A percentile compares a stretch with the other conserved stretches of the same genome.
Conservation (phyloP, 2,888 invertebrate species). For the Amiota minor region DNA sequence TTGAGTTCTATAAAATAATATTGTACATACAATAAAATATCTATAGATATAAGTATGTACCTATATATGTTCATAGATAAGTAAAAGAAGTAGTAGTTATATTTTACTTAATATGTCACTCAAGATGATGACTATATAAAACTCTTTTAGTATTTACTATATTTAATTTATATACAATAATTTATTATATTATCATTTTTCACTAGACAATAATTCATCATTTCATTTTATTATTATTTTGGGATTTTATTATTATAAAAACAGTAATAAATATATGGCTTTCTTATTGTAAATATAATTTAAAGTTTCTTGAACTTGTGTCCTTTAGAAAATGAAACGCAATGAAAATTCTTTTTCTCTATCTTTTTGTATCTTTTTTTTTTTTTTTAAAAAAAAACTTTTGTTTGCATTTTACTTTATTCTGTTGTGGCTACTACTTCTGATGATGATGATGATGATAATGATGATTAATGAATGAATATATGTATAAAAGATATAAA, state of each 20-base stretch:
- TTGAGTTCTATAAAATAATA: too few species aligned
- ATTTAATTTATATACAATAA: neutral
- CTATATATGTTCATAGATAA: too few species aligned
- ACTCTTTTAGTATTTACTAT: neutral
- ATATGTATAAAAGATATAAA: neutral
- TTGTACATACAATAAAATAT: too few species aligned
- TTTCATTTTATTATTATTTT: too few species aligned
- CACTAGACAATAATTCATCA: too few species aligned
- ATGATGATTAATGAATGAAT: neutral
- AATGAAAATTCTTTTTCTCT: constrained; percentile 34
- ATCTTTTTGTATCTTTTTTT: neutral
- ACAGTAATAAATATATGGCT: neutral
- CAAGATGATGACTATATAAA: too few species aligned
- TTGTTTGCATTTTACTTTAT: neutral
- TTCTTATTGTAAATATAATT: constrained; percentile 39
- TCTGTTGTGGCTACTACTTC: constrained; percentile 2
- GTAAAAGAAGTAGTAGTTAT: too few species aligned
- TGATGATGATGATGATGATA: neutral
- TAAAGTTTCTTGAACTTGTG: constrained; percentile 66
- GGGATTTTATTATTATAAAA: too few species aligned
- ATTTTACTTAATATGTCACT: too few species aligned
- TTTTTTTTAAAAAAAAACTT: neutral
- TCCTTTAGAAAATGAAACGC: constrained; percentile 57
- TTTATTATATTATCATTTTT: too few species aligned
- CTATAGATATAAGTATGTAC: too few species aligned